Conservation (phyloP, 2,888 invertebrate genomes). For the Zele albiditarsus region DNA sequence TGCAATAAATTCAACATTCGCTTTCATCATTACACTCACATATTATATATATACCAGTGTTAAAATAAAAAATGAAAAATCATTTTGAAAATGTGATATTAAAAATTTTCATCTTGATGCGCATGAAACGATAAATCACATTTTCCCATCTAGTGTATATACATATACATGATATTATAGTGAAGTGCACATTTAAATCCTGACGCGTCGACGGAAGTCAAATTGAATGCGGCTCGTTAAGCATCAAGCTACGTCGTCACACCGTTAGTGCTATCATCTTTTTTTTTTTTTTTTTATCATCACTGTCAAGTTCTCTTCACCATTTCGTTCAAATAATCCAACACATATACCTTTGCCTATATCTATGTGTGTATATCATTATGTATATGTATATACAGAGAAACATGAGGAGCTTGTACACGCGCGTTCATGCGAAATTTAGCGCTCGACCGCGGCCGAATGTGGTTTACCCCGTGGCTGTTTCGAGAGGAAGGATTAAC, state of each 20-base stretch:
- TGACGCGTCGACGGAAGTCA: constrained; percentile 47
- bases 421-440: constrained; percentile 48
- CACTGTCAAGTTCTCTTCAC: not conserved
- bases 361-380: constrained; percentile 8
- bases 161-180: not conserved
- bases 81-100: not conserved
- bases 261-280: constrained; percentile 13
- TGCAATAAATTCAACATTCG: not conserved
- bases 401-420: not conserved
- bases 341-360: not conserved
- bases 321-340: too few species aligned
- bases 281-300: constrained; percentile 30
- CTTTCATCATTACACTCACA: not conserved
- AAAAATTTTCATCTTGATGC: not conserved
- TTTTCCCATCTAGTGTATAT: not conserved
- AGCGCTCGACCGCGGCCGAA: constrained; percentile 49
- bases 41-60: not conserved
- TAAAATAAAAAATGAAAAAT: not conserved
- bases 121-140: not conserved
- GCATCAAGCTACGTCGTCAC: constrained; percentile 2
- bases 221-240: constrained; percentile 53
- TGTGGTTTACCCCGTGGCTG: constrained; percentile 42
- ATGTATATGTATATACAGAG: not conserved
- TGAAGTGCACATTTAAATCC: constrained; percentile 23
- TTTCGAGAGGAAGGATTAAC: constrained; percentile 32